Base-by-base conservation (phyloP, 1,140 invertebrate species). In the Lasaia peninsularis region DNA sequence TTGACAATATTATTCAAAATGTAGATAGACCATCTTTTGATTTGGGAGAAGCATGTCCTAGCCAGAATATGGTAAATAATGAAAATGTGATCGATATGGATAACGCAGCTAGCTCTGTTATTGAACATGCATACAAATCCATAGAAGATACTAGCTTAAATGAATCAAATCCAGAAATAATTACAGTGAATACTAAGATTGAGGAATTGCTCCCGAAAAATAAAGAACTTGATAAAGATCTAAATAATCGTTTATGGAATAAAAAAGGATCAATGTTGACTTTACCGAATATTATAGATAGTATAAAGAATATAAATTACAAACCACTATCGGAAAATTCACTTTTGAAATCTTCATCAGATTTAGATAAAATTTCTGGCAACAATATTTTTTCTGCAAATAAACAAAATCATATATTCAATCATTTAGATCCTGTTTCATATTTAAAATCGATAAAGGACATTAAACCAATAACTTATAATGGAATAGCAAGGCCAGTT, bases 101-200 rank as follows among this genome's bases (percentile, higher is more conserved):
- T 55, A 78, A 58, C 52, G 53, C 60, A 52, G 69, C 78, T 8
- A 86, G 75, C 62, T 75, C 74, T 56, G 52, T 75, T 6, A 57
- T 75, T 56, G 76, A 78, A 64, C 40, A 33, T 9, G 18, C 69
- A 21, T 44, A 60, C 6, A 55, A 54, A 54, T 50, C 59, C 7
- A 52, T 61, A 24, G 55, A 50, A 67, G 58, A 10, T 32, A 56
- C 35, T 49, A 24, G 55, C 48, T 52, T 62, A 34, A 40, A 52
- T 12, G 21, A 71, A 60, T 10, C 18, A n/a, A 18, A 11, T 11
- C 40, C 10, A 21, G 40, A 48, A n/a, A 2, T 48, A 16, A 48
- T 21, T 21, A 2, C 11, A 18, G 18, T 11, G 11, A 48, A 48
- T 48, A 48, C 1, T 48, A 48, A 48, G 11, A 20, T 48, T 48